Evolutionary conservation across 2,113 vertebrate genomes (phyloP).

Genomic region (Paratilapia polleni): DNA sequence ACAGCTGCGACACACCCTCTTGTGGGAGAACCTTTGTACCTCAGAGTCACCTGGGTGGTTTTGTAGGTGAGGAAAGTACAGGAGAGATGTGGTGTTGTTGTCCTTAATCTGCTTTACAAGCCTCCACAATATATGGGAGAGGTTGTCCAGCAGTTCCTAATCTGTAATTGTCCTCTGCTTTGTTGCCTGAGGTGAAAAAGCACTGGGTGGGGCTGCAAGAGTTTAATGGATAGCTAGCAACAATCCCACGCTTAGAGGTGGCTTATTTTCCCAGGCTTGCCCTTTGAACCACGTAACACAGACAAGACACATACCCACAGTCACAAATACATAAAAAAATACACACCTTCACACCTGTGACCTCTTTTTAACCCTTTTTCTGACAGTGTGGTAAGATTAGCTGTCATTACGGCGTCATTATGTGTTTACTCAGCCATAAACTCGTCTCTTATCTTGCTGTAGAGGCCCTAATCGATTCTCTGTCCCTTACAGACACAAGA

Average conservation of each 20-base stretch:
- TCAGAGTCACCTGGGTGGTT: conserved; percentile 59
- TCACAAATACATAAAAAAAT: conserved; percentile 45
- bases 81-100: conserved; percentile 60
- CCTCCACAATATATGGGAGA: conserved; percentile 65
- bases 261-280: conserved; percentile 65
- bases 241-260: conserved; percentile 67
- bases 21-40: conserved; percentile 74
- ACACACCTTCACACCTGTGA: conserved; percentile 68
- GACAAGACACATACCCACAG: conserved; percentile 33
- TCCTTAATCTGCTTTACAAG: conserved; percentile 77
- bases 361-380: conserved; percentile 62
- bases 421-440: conserved; percentile 70
- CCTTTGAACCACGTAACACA: conserved; percentile 61
- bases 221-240: conserved; percentile 68
- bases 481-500: conserved; percentile 56
- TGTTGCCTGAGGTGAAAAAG: conserved; percentile 70
- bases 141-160: conserved; percentile 59
- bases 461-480: conserved; percentile 57
- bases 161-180: conserved; percentile 76
- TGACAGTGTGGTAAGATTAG: conserved; percentile 66
- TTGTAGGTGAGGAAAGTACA: conserved; percentile 71
- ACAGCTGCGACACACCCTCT: conserved; percentile 37
- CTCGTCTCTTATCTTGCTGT: conserved; percentile 58
- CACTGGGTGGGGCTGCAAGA: conserved; percentile 56
- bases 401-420: conserved; percentile 72